Conservation (phyloP, 2,113 vertebrate species). For the Poeciliopsis prolifica region DNA sequence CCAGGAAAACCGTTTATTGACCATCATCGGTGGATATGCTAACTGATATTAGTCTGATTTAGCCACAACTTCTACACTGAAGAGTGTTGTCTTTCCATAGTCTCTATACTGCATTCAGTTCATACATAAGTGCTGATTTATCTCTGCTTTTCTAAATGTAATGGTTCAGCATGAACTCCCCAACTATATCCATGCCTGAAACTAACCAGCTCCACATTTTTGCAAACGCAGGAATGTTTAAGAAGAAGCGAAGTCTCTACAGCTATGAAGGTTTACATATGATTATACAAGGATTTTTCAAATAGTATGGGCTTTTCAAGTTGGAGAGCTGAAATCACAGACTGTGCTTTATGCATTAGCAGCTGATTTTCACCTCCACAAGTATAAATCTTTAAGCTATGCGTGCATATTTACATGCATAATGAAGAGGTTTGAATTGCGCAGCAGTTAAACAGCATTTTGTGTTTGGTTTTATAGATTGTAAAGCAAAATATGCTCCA, state of each 20-base stretch:
- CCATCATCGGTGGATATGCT: too few relatives aligned
- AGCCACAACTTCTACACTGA: background rate
- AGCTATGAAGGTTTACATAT: background rate
- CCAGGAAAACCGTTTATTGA: too few relatives aligned
- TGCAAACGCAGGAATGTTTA: background rate
- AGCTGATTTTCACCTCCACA: background rate
- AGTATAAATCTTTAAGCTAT: constrained; percentile 18
- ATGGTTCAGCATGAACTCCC: too few relatives aligned
- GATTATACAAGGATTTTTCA: background rate
- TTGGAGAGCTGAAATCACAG: background rate
- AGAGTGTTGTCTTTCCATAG: background rate
- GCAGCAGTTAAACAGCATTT: constrained; percentile 7
- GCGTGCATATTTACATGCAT: constrained; percentile 26
- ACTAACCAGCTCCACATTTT: background rate
- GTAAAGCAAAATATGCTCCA: background rate
- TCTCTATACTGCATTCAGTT: background rate
- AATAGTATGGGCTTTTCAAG: background rate
- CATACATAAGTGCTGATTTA: background rate
- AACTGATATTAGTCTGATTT: background rate
- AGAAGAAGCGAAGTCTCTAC: background rate
- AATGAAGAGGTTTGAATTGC: constrained; percentile 23
- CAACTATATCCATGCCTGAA: background rate
- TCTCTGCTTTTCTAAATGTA: background rate
- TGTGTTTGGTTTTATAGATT: constrained; percentile 3
- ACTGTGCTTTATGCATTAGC: background rate